phyloP scores from a whole-genome alignment of 2,888 invertebrate genomes.

The Agrilus mali region DNA sequence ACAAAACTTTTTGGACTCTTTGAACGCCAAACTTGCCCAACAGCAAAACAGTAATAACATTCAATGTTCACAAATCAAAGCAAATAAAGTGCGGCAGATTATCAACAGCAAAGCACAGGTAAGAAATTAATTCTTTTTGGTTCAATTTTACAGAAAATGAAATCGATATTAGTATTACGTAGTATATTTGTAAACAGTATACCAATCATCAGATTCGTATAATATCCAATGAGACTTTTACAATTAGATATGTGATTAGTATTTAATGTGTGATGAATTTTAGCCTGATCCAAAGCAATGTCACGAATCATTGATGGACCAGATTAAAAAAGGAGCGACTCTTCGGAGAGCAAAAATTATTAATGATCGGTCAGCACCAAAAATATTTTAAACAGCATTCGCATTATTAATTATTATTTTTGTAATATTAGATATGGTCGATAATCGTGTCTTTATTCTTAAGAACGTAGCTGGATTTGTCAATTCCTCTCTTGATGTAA shows the following conservation, averaged over 20 bases:
- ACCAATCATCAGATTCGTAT: not conserved
- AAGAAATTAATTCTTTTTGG: constrained; percentile 18
- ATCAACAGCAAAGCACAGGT: constrained; percentile 63
- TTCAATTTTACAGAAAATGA: too few relatives aligned
- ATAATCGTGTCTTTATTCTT: not conserved
- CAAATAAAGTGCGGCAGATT: constrained; percentile 56
- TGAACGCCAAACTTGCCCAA: constrained; percentile 66
- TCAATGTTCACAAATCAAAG: constrained; percentile 41
- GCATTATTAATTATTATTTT: not conserved
- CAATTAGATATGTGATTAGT: too few relatives aligned
- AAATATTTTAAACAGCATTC: constrained; percentile 50
- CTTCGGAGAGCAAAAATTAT: constrained; percentile 63
- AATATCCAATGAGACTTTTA: not conserved
- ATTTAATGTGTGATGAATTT: constrained; percentile 20
- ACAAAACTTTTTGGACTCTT: constrained; percentile 61
- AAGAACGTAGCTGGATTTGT: not conserved
- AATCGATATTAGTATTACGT: too few relatives aligned
- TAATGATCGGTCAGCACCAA: constrained; percentile 79
- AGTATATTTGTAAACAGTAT: too few relatives aligned
- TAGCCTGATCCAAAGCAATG: constrained; percentile 67
- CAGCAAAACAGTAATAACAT: constrained; percentile 38
- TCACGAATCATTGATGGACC: constrained; percentile 88
- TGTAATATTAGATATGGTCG: not conserved
- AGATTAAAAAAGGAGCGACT: constrained; percentile 77
- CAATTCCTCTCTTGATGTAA: not conserved